phyloP scores from a whole-genome alignment of 2,797 vertebrate genomes.

The Eulemur mongoz region DNA sequence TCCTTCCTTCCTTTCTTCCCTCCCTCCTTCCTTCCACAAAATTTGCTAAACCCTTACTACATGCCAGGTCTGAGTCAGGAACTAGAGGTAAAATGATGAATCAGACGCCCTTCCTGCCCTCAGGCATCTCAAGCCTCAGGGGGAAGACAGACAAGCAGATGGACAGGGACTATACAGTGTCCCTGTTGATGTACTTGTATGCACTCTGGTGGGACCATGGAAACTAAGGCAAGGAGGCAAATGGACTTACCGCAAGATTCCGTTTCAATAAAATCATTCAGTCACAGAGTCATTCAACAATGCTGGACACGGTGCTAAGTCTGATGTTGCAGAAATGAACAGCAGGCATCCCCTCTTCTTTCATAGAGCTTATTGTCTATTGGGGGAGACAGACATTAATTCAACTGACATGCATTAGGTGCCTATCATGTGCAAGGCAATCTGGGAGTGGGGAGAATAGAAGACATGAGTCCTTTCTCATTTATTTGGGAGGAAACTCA shows the following conservation, averaged over 20 bases:
- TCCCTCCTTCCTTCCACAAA: background rate
- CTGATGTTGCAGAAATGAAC: background rate
- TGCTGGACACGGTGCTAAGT: background rate
- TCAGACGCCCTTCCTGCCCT: background rate
- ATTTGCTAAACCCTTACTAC: background rate
- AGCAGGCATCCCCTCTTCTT: background rate
- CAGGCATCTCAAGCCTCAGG: background rate
- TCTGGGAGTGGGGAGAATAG: background rate
- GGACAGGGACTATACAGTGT: background rate
- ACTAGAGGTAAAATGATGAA: background rate
- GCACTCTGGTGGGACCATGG: background rate
- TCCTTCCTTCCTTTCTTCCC: background rate
- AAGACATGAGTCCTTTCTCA: background rate
- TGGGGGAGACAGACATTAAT: background rate
- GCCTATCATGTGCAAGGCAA: background rate
- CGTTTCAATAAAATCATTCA: background rate
- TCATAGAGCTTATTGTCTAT: background rate
- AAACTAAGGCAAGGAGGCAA: background rate
- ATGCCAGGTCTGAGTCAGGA: background rate
- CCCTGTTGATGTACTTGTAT: background rate
- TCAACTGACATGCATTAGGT: background rate
- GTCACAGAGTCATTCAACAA: background rate
- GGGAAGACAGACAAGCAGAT: background rate
- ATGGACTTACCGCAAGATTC: background rate
- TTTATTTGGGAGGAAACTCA: background rate